These are phyloP conservation scores for Catharus minimus DNA, from an alignment of 2,113 vertebrate genomes.

Conservation along the genomic window DNA sequence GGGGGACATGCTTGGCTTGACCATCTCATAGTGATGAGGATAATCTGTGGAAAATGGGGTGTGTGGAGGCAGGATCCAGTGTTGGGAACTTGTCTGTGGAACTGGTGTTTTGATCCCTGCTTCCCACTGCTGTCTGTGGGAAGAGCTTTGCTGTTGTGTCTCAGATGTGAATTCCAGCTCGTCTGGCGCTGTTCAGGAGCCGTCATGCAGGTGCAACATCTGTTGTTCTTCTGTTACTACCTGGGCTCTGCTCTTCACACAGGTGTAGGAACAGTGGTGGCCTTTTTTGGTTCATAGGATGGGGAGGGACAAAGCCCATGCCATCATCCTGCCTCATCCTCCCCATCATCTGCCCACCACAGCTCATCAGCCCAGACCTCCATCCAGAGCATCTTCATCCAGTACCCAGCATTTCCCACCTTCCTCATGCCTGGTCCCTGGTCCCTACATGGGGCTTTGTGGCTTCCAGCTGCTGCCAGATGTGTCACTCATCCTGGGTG, in stretches of 20 bases:
- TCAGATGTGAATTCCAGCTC: slow-evolving; percentile 42
- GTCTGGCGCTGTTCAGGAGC: neutral
- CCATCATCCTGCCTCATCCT: neutral
- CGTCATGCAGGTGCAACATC: slow-evolving; percentile 42
- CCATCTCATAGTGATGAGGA: neutral
- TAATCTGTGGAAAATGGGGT: fast-evolving
- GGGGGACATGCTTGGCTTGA: fast-evolving
- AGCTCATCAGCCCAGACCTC: neutral
- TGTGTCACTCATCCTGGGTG: neutral
- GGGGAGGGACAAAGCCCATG: neutral
- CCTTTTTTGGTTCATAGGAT: neutral
- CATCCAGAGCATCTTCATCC: neutral
- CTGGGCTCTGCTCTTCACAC: slow-evolving; percentile 12
- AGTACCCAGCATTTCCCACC: neutral
- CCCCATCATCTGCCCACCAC: neutral
- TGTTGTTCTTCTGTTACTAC: slow-evolving; percentile 12
- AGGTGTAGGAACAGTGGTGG: neutral
- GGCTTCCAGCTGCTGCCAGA: slow-evolving; percentile 5
- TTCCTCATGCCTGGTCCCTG: neutral
- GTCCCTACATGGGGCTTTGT: fast-evolving
- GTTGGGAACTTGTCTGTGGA: neutral
- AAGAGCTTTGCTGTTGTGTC: neutral
- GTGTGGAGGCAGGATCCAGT: neutral
- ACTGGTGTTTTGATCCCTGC: neutral
- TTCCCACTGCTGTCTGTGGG: neutral